These are phyloP conservation scores for Ophioderma brevispina DNA, from an alignment of 35 echinoderm and acorn worm genomes.

Conservation along the genomic window DNA sequence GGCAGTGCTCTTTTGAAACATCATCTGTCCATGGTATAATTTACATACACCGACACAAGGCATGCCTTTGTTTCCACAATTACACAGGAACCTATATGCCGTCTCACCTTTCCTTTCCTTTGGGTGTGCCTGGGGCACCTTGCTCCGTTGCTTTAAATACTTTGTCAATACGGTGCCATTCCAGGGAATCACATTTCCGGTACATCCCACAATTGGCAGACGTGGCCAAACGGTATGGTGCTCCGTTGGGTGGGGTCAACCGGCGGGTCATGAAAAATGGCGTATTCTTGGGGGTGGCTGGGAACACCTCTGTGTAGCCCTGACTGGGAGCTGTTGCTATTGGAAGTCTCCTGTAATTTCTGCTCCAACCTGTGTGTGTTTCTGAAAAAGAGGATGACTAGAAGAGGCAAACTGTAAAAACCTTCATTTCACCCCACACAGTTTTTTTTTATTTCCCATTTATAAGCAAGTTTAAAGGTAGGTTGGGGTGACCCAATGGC, in stretches of 20 bases:
- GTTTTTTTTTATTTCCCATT: too few species aligned
- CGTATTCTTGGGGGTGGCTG: conserved; percentile 84
- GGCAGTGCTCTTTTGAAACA: too few species aligned
- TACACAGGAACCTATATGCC: too few species aligned
- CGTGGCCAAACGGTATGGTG: conserved; percentile 15
- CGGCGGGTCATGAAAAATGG: conserved; percentile 92
- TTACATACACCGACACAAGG: too few species aligned
- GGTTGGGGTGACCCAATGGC: too few species aligned
- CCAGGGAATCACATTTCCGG: background rate
- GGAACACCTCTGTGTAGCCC: conserved; percentile 18
- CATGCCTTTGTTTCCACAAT: too few species aligned
- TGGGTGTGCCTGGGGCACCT: background rate
- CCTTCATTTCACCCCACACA: too few species aligned
- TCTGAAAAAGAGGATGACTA: background rate
- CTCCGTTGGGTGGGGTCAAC: conserved; percentile 77
- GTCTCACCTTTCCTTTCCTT: background rate
- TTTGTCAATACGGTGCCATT: background rate
- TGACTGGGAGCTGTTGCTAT: conserved; percentile 26
- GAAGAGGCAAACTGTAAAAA: too few species aligned
- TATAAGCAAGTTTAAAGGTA: too few species aligned
- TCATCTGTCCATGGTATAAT: too few species aligned
- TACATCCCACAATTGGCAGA: conserved; percentile 12
- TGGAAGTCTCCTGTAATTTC: conserved; percentile 39
- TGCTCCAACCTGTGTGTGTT: conserved; percentile 63
- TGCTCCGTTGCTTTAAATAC: background rate